Percentiles rank a stretch among this genome's conserved stretches.
Conservation (phyloP, 2,113 vertebrate genomes). For the Seriola dumerili region DNA sequence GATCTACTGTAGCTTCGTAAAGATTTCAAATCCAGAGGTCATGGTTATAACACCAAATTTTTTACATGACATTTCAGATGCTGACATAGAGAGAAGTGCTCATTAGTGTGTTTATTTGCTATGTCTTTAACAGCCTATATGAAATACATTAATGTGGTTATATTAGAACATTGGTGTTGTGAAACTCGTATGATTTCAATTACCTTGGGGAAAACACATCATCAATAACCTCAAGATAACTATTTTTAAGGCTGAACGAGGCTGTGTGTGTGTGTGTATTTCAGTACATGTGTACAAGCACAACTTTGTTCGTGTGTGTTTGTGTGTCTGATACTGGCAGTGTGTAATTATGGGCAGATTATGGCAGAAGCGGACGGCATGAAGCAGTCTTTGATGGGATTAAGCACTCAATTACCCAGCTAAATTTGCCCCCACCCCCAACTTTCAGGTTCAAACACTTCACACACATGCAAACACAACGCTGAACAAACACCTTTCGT, state of each 20-base stretch:
- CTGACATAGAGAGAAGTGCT: constrained; percentile 10
- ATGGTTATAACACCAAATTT: background rate
- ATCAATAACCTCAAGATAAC: constrained; percentile 38
- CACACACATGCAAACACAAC: background rate
- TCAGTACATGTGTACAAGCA: constrained; percentile 21
- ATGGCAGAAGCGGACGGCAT: constrained; percentile 72
- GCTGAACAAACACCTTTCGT: constrained; percentile 15
- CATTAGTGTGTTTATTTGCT: background rate
- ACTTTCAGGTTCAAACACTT: constrained; percentile 44
- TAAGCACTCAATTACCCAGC: constrained; percentile 83
- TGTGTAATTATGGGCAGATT: constrained; percentile 84
- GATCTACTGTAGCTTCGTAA: background rate
- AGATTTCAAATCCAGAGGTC: background rate
- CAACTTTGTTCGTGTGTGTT: constrained; percentile 28
- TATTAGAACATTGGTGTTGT: background rate
- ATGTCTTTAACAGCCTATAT: background rate
- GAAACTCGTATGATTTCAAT: background rate
- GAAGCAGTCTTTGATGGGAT: constrained; percentile 84
- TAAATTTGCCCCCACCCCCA: constrained; percentile 56
- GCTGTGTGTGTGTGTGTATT: background rate
- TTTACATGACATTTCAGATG: background rate
- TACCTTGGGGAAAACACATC: constrained; percentile 23
- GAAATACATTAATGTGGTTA: background rate
- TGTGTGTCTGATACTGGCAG: constrained; percentile 54
- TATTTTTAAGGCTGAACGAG: constrained; percentile 18